Evolutionary conservation across 2,888 invertebrate species (phyloP).

Genomic region (Pemphredon lugubris): DNA sequence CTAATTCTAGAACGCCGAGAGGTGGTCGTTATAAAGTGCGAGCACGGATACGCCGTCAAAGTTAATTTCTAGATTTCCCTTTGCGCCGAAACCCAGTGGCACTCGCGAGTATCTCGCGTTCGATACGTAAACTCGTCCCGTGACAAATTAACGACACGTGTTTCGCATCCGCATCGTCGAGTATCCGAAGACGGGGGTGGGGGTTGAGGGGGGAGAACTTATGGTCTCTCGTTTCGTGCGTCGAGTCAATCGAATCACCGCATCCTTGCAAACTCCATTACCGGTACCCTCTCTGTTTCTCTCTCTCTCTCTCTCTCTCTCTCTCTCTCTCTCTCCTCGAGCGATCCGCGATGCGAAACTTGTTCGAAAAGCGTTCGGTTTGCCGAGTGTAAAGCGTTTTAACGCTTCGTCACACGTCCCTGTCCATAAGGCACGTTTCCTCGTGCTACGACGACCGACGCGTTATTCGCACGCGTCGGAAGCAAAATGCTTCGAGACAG

Average conservation of each 20-base stretch:
- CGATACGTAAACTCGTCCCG: slow-evolving; percentile 29
- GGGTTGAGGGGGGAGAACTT: slow-evolving; percentile 4
- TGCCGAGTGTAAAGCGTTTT: slow-evolving; percentile 15
- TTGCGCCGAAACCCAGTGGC: slow-evolving; percentile 20
- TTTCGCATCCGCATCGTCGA: slow-evolving; percentile 36
- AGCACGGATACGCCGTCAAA: slow-evolving; percentile 36
- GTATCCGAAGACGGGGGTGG: slow-evolving; percentile 5
- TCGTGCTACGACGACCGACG: slow-evolving; percentile 17
- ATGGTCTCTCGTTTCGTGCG: slow-evolving; percentile 7
- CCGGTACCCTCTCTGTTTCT: too few relatives aligned
- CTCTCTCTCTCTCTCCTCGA: too few relatives aligned
- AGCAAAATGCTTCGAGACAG: slow-evolving; percentile 33
- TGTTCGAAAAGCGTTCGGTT: slow-evolving; percentile 8
- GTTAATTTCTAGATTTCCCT: slow-evolving; percentile 43
- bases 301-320: too few relatives aligned
- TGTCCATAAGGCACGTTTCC: slow-evolving; percentile 7
- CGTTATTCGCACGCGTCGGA: slow-evolving; percentile 27
- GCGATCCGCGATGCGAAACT: background rate
- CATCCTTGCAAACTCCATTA: slow-evolving; percentile 7
- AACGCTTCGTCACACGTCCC: slow-evolving; percentile 28
- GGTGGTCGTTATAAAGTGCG: too few relatives aligned
- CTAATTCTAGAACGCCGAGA: too few relatives aligned
- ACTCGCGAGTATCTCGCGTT: slow-evolving; percentile 13
- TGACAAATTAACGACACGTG: slow-evolving; percentile 50
- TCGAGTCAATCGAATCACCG: slow-evolving; percentile 33